Base-by-base conservation (phyloP, 2,113 vertebrate genomes). In the Prinia subflava region DNA sequence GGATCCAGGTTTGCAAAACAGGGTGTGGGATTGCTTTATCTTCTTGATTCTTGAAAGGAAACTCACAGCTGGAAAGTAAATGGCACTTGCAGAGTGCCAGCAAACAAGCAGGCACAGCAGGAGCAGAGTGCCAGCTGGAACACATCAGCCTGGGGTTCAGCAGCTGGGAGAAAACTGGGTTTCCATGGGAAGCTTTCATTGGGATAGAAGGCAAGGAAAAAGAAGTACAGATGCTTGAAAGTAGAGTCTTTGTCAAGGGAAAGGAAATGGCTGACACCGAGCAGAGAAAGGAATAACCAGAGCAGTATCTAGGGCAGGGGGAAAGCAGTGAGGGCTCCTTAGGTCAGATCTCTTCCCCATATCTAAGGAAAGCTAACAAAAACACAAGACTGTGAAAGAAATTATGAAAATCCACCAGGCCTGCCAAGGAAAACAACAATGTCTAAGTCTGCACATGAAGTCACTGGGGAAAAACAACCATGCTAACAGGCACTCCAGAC, bases 311-410 rank as follows among this genome's bases (percentile, higher is more conserved):
- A 80, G 59, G 55, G 50, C 81, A 91, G 42, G 10, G 70, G 53
- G 67, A 16, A 85, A 92, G n/a, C 83, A 84, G 63, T 30, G 87
- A 95, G 50, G 25, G 33, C 18, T 89, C 84, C 57, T 91, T 7
- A 35, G 53, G 53, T 71, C 80, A 87, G 42, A 83, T 46, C 37
- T 77, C 76, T 59, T 50, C 76, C 71, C 50, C 50, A 28, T 65
- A 91, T 90, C 63, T 89, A 65, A 91, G 67, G 55, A 95, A 83
- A 92, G 63, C 84, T 80, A 95, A 86, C 35, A 86, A 83, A 93
- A 94, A 57, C 52, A 83, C 22, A n/a, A 44, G 42, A 19, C 78
- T 90, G 41, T 62, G 78, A 94, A 90, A 91, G 68, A 77, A 83
- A 88, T 59, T 0, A 95, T 73, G 74, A 33, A 94, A 82, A 41